Evolutionary conservation across 2,888 invertebrate species (phyloP).

Genomic region (Dioctria rufipes): DNA sequence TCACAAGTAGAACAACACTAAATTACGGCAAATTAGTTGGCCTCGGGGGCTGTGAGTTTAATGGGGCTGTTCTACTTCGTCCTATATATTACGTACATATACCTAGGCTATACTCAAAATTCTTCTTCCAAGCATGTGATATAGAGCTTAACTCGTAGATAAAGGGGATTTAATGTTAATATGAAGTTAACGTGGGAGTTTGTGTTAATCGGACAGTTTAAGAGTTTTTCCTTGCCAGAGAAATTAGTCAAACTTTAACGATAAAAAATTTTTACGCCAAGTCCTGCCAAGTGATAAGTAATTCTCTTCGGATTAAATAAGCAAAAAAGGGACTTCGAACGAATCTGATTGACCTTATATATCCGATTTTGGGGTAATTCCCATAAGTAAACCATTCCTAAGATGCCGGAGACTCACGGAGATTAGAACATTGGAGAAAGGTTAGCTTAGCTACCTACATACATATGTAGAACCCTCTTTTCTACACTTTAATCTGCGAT

Average conservation of each 20-base stretch:
- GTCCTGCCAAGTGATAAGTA: constrained; percentile 33
- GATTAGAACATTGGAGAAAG: background rate
- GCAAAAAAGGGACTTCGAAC: constrained; percentile 4
- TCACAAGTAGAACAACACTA: constrained; percentile 25
- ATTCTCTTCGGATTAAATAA: constrained; percentile 24
- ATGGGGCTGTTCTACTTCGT: background rate
- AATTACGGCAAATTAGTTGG: constrained; percentile 41
- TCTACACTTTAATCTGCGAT: constrained; percentile 43
- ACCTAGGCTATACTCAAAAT: background rate
- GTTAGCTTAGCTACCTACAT: background rate
- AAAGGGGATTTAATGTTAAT: constrained; percentile 5
- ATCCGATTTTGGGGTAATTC: constrained; percentile 23
- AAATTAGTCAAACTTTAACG: constrained; percentile 27
- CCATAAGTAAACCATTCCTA: constrained; percentile 2
- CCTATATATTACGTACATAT: background rate
- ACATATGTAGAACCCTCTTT: constrained; percentile 14
- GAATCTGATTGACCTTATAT: constrained; percentile 32
- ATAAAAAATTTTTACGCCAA: background rate
- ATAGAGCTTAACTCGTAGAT: constrained; percentile 9
- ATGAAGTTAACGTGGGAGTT: background rate
- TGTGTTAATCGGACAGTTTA: constrained; percentile 27
- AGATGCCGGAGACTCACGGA: background rate
- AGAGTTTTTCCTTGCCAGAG: background rate
- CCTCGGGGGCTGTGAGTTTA: background rate
- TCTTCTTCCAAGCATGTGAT: constrained; percentile 1